Evolutionary conservation across 2,888 invertebrate genomes (phyloP), one percentile per base, ranked within the genome.

Genomic region (Aleiodes alternator): DNA sequence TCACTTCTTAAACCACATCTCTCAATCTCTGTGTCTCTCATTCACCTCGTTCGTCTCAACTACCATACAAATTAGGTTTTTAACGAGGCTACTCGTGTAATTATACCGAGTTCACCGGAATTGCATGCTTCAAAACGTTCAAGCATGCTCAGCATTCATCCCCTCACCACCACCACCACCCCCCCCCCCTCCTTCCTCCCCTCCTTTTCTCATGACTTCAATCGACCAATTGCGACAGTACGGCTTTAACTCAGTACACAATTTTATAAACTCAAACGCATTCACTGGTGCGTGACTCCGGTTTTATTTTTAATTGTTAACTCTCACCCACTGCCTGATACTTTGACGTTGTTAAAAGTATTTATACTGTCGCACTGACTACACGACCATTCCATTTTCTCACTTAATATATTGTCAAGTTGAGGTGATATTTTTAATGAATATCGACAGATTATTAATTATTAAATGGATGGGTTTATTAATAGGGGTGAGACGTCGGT

Each of bases 31-130:
- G 12, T 57, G 31, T 57, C 23, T 16, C 57, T 59, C 43, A 12
- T 59, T 59, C 59, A 59, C 59, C 51, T 31, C 14, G 12, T 38
- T 59, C 68, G 73, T 74, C 75, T 66, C 69, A 64, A 74, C 75
- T 75, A 80, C 79, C 77, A 80, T 82, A 80, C 78, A 80, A 81
- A 83, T 81, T 80, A 81, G 78, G 75, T 83, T 82, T 81, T 83
- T 82, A 82, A 83, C 80, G 77, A 81, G 78, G 69, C 78, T 51
- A 73, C 80, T 81, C 79, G 73, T 76, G 79, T 77, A 81, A 82
- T 84, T 81, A 81, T 78, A 79, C 75, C 72, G 71, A 66, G 69
- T 74, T 31, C 29, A 51, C 4, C 61, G 72, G 69, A 80, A 80
- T 80, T 75, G 77, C 79, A 76, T 77, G 79, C 78, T 80, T 68